Evolutionary conservation across 2,888 invertebrate genomes (phyloP), one percentile per base, ranked within the genome.

Genomic region (Mesochorus sp.): DNA sequence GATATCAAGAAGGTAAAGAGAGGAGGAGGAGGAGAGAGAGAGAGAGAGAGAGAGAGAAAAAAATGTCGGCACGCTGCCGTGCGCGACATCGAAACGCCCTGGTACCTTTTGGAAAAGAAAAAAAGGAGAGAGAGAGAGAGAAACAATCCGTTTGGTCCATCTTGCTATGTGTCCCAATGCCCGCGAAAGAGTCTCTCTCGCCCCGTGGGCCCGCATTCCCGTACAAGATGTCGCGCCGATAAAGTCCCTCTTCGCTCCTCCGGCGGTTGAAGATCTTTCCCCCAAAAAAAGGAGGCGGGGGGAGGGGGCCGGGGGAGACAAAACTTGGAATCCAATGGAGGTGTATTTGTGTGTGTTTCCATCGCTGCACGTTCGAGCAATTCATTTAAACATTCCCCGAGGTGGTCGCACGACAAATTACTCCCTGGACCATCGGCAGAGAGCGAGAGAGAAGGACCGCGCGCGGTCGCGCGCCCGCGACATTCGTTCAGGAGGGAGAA

Each of bases 401-500:
- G 91, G 91, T 91, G 91, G 91, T 91, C 91, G 91, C 89, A 87
- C 90, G 91, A 91, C 91, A 91, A 91, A 91, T 91, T 91, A 91
- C 91, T 90, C 88, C 86, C 88, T 87, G 81, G 87, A 88, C 84
- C 86, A 85, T 83, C 85, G 86, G 83, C 81, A 83, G 84, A 83
- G 85, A 84, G 86, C 84, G 84, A 84, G 85, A 84, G 84, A 14
- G 42, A 19, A 82, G 81, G 82, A 34, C 10, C 3, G 34, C 34
- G 34, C 10, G 6, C 51, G 37, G 28, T 39, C 76, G 66, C 76
- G 66, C 61, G 55, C 51, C 31, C 61, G 39, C 59, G 74, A 73
- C 75, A 59, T 76, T 70, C 21, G 75, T 61, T 75, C 70, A 53
- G 67, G 74, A 66, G 49, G 61, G 66, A 53, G 53, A 24, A 61